Evolutionary conservation across 2,888 invertebrate species (phyloP), one percentile per base, ranked within the genome.

Genomic region (Graphium colonna): DNA sequence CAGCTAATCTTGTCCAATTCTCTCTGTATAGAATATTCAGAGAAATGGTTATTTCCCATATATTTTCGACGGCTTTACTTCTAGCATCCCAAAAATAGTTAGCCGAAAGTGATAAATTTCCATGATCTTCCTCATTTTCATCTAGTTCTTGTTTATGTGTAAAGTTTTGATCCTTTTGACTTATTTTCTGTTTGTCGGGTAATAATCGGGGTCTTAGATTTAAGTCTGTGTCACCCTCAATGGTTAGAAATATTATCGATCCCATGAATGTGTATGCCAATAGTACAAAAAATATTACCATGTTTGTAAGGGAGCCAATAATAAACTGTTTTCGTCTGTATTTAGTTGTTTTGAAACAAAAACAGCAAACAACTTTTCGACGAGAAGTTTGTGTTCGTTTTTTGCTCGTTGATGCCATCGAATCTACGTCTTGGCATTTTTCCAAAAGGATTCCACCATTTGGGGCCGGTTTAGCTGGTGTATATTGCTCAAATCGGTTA

Each of bases 11-110:
- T 56, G 96, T 96, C 97, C 97, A 97, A 85, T 97, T 97, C 73
- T 95, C 95, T 76, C 94, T 93, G 78, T 96, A 96, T 61, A 97
- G 91, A 71, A 97, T 95, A 85, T 97, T 97, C 64, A 97, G 85
- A 57, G 94, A 94, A 61, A 95, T 94, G 1, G 97, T 97, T 60
- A 97, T 95, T 77, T 96, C 95, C 97, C 97, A 97, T 72, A 97
- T 95, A 79, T 95, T 96, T 82, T 96, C 95, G 44, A 96, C 96
- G 10, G 96, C 95, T 69, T 76, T 75, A 60, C 80, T 89, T 57
- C 89, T 75, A 2, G 88, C 89, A 55, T 89, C 89, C 87, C 89
- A 89, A 64, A 89, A 89, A 71, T 86, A 86, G 73, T 86, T 89
- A 40, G 85, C 80, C 42, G 89, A 86, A 61, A 87, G 66, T 31